Conservation (phyloP, 2,797 vertebrate genomes). For the Microtus obscurus region DNA sequence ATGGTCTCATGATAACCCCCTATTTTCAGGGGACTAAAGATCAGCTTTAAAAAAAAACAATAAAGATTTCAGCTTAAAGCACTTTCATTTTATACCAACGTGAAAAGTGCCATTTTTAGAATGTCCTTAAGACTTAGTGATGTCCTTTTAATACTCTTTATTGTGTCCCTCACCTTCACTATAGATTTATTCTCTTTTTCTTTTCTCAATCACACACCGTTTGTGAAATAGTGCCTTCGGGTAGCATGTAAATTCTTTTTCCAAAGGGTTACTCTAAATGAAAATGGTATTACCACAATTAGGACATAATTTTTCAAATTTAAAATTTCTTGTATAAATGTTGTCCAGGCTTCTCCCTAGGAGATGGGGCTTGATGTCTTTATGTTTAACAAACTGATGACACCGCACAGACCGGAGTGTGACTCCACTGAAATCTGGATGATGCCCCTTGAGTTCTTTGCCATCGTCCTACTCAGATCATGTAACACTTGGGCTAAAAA, state of each 20-base stretch:
- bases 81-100: constrained; percentile 88
- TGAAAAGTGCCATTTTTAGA: constrained; percentile 85
- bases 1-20: constrained; percentile 85
- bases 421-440: constrained; percentile 55
- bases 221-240: constrained; percentile 89
- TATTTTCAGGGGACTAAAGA: constrained; percentile 89
- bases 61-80: constrained; percentile 86
- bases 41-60: constrained; percentile 87
- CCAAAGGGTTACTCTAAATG: constrained; percentile 80
- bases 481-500: constrained; percentile 50
- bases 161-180: constrained; percentile 75
- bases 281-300: constrained; percentile 45
- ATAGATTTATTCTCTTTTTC: constrained; percentile 77
- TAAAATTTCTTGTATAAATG: constrained; percentile 47
- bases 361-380: constrained; percentile 55
- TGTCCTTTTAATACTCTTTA: constrained; percentile 80
- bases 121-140: constrained; percentile 73
- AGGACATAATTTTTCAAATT: constrained; percentile 63
- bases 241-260: constrained; percentile 83
- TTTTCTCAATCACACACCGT: constrained; percentile 84
- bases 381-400: constrained; percentile 39
- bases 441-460: not conserved
- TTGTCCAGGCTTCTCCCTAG: constrained; percentile 23
- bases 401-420: constrained; percentile 60
- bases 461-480: constrained; percentile 22